phyloP scores from a whole-genome alignment of 2,888 invertebrate genomes.

The Herminia tarsipennalis region DNA sequence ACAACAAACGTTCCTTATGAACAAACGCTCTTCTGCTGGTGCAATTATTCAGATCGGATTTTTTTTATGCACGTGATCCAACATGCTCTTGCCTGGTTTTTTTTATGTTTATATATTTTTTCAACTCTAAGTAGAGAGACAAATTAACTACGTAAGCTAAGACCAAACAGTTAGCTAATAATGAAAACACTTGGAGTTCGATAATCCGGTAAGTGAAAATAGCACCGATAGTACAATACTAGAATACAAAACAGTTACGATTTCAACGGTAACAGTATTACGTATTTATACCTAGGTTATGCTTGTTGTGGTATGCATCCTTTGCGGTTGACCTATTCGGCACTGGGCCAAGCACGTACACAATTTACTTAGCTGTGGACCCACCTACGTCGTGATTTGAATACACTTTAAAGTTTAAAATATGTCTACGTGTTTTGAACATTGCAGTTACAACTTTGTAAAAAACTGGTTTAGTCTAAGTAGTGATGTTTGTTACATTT shows the following conservation, averaged over 20 bases:
- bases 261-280: constrained; percentile 41
- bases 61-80: too few relatives aligned
- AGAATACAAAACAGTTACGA: constrained; percentile 37
- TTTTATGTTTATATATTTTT: too few relatives aligned
- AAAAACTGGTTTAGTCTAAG: constrained; percentile 16
- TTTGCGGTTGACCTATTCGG: constrained; percentile 73
- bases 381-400: constrained; percentile 72
- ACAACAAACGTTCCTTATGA: too few relatives aligned
- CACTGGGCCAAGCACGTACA: constrained; percentile 80
- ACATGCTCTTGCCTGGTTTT: too few relatives aligned
- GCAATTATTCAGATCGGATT: too few relatives aligned
- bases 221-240: constrained; percentile 20
- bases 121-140: too few relatives aligned
- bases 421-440: constrained; percentile 37
- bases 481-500: constrained; percentile 4
- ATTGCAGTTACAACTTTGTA: constrained; percentile 30
- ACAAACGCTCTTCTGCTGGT: too few relatives aligned
- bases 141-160: too few relatives aligned
- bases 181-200: constrained; percentile 2
- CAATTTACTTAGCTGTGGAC: constrained; percentile 79
- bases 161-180: too few relatives aligned
- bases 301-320: constrained; percentile 55
- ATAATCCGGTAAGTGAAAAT: constrained; percentile 12
- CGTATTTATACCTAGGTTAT: constrained; percentile 39
- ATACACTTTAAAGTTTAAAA: constrained; percentile 67